Percentiles rank a stretch among this genome's conserved stretches.
Conservation (phyloP, 1,140 invertebrate genomes). For the Alviniconcha marisindica region DNA sequence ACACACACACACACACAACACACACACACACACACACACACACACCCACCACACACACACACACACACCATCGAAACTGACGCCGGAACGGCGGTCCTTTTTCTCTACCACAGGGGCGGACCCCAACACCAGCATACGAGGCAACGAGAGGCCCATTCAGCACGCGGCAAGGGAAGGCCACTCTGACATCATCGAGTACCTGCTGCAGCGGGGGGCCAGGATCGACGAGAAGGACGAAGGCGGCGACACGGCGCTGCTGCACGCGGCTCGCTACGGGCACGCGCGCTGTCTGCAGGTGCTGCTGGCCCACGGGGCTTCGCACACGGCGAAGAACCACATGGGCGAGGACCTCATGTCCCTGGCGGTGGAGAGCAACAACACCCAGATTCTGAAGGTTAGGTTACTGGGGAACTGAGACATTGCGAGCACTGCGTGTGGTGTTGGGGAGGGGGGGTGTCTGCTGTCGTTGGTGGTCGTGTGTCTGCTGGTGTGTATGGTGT, state of each 20-base stretch:
- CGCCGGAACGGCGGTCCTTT: no score
- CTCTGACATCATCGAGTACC: constrained; percentile 49
- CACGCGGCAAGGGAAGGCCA: constrained; percentile 68
- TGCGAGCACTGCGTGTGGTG: no score
- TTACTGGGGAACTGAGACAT: no score
- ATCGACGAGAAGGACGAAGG: constrained; percentile 61
- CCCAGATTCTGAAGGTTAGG: constrained; percentile 49
- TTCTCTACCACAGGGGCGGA: constrained; percentile 54
- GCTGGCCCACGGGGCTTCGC: constrained; percentile 54
- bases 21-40: no score
- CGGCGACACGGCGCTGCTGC: constrained; percentile 65
- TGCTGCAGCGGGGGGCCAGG: constrained; percentile 54
- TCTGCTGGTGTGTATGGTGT: no score
- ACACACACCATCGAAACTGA: no score
- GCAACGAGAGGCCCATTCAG: constrained; percentile 66
- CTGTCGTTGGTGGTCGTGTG: no score
- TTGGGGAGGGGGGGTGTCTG: no score
- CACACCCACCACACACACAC: no score
- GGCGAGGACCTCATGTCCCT: constrained; percentile 66
- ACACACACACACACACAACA: no score
- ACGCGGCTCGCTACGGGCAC: constrained; percentile 61
- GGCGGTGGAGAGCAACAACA: constrained; percentile 60
- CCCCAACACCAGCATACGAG: constrained; percentile 62
- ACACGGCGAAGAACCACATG: constrained; percentile 61
- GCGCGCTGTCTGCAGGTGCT: constrained; percentile 55